phyloP scores from a whole-genome alignment of 2,797 vertebrate species.

The Tenualosa ilisha region DNA sequence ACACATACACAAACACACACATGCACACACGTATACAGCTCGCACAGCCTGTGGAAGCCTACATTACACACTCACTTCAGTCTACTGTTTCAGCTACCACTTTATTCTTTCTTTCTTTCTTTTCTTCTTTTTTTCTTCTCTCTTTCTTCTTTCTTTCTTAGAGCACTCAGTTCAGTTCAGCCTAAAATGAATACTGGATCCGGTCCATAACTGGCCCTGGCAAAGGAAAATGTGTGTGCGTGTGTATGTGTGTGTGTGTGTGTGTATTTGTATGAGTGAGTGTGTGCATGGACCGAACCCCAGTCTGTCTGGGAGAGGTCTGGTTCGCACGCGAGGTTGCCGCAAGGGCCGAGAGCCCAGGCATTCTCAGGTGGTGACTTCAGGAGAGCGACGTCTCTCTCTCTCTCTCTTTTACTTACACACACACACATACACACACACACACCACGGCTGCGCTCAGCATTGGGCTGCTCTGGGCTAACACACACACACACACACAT shows the following conservation, averaged over 20 bases:
- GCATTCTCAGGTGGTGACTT: constrained; percentile 67
- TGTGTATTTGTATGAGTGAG: background rate
- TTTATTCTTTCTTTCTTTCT: background rate
- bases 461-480: too few species aligned
- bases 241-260: constrained; percentile 1
- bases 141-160: background rate
- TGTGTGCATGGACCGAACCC: background rate
- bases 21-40: background rate
- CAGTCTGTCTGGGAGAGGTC: constrained; percentile 6
- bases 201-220: constrained; percentile 3
- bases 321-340: constrained; percentile 60
- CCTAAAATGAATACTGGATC: constrained; percentile 7
- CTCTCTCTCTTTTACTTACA: background rate
- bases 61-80: background rate
- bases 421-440: background rate
- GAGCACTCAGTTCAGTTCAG: constrained; percentile 1
- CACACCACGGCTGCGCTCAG: too few species aligned
- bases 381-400: constrained; percentile 34
- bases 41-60: background rate
- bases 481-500: too few species aligned
- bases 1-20: background rate
- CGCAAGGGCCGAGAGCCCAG: constrained; percentile 45
- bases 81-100: too few species aligned
- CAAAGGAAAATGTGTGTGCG: background rate
- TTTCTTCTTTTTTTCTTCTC: background rate